Evolutionary conservation across 1,140 invertebrate genomes (phyloP), one percentile per base, ranked within the genome.

Genomic region (Drosophila simulans): DNA sequence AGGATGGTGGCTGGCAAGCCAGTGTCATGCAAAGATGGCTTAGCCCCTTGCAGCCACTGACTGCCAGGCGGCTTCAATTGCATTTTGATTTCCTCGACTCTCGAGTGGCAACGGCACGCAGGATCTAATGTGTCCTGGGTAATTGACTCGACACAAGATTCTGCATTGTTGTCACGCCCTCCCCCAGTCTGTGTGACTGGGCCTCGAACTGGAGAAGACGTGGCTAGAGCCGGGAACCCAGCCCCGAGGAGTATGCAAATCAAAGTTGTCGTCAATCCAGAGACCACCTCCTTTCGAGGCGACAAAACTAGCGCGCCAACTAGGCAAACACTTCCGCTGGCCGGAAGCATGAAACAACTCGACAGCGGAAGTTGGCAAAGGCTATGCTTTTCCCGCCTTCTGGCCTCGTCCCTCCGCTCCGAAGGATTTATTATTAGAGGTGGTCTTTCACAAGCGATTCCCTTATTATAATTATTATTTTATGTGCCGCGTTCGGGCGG

Each of bases 311-410:
- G 82, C 83, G 84, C 84, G 84, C 72, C 83, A 89, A 89, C 84
- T 88, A 89, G 77, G 82, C 88, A 90, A 90, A 90, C 80, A 90
- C 86, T 90, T 90, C 86, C 84, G 84, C 52, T 80, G 71, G 82
- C 82, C 86, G 88, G 88, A 90, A 83, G 83, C 88, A 88, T 90
- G 80, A 90, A 90, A 90, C 86, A 90, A 90, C 76, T 90, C 86
- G 83, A 86, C 86, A 80, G 66, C 86, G 86, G 86, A 90, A 86
- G 82, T 90, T 63, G 57, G 62, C 81, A 71, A 70, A 80, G 79
- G 72, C 77, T 62, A 39, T 53, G 43, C 51, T 69, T 52, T 39
- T 10, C 35, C 54, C 39, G 35, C n/a, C 55, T 5, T 12, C 11
- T 17, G 8, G 7, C 15, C 12, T 15, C 52, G 1, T 45, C 20